Evolutionary conservation across 2,797 vertebrate species (phyloP).

Genomic region (Hozukius guyotensis): DNA sequence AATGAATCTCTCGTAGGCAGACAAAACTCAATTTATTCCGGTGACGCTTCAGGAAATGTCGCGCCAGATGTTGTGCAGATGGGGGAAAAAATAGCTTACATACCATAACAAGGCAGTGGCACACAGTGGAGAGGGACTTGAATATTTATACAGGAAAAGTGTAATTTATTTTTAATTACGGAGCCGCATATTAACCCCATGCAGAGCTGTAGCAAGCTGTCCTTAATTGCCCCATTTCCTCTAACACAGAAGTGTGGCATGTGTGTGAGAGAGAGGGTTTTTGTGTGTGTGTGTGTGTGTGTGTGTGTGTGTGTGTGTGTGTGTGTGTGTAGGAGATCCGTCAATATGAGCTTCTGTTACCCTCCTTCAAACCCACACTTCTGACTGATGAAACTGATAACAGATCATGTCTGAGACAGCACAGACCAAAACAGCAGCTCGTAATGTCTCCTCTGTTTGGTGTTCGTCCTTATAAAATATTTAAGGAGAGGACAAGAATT

Average conservation of each 20-base stretch:
- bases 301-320: neutral
- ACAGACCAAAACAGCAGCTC: slow-evolving; percentile 20
- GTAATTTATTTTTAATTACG: slow-evolving; percentile 89
- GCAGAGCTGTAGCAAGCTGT: slow-evolving; percentile 85
- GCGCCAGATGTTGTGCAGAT: slow-evolving; percentile 84
- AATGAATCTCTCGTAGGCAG: slow-evolving; percentile 67
- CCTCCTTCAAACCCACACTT: slow-evolving; percentile 49
- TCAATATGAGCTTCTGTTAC: slow-evolving; percentile 77
- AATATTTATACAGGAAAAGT: slow-evolving; percentile 86
- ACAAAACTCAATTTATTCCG: slow-evolving; percentile 77
- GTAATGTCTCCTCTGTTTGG: neutral
- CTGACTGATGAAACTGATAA: slow-evolving; percentile 59
- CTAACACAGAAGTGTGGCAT: slow-evolving; percentile 72
- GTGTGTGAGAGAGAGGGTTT: neutral
- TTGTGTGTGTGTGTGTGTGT: neutral
- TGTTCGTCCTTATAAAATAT: slow-evolving; percentile 20
- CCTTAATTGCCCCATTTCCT: slow-evolving; percentile 89
- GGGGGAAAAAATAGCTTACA: slow-evolving; percentile 72
- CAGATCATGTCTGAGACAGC: slow-evolving; percentile 29
- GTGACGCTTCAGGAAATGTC: slow-evolving; percentile 79
- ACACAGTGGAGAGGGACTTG: slow-evolving; percentile 76
- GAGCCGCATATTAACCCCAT: slow-evolving; percentile 86
- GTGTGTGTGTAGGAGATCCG: slow-evolving; percentile 61
- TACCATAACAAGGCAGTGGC: slow-evolving; percentile 77
- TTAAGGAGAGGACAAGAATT: slow-evolving; percentile 14